These are phyloP conservation scores for Dromiciops gliroides DNA, from an alignment of 2,113 vertebrate species.

Conservation along the genomic window DNA sequence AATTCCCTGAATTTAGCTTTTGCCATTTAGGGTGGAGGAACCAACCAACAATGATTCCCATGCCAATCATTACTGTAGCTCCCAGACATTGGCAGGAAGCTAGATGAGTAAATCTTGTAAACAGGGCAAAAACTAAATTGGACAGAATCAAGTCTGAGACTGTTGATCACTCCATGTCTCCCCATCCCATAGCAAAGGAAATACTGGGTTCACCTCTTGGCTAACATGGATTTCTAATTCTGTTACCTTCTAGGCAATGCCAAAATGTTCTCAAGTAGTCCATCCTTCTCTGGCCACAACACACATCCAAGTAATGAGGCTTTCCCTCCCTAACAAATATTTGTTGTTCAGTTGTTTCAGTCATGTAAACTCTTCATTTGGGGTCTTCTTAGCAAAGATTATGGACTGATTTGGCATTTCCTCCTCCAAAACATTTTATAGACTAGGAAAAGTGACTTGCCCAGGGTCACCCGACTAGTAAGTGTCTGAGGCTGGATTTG, in stretches of 20 bases:
- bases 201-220: background rate
- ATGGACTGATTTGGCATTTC: too few species aligned
- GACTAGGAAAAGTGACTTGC: too few species aligned
- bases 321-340: too few species aligned
- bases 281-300: too few species aligned
- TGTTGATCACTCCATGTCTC: background rate
- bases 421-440: too few species aligned
- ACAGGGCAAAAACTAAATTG: background rate
- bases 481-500: too few species aligned
- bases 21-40: background rate
- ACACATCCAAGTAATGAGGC: too few species aligned
- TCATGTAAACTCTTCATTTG: too few species aligned
- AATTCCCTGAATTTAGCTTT: background rate
- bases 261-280: background rate
- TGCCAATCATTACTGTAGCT: background rate
- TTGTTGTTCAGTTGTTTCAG: too few species aligned
- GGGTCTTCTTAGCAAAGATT: too few species aligned
- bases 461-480: too few species aligned
- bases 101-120: background rate
- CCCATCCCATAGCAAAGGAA: background rate
- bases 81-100: too few species aligned
- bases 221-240: background rate
- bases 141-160: background rate
- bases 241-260: background rate
- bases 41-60: background rate